Evolutionary conservation across 2,797 vertebrate species (phyloP).

Genomic region (Lagorchestes hirsutus): DNA sequence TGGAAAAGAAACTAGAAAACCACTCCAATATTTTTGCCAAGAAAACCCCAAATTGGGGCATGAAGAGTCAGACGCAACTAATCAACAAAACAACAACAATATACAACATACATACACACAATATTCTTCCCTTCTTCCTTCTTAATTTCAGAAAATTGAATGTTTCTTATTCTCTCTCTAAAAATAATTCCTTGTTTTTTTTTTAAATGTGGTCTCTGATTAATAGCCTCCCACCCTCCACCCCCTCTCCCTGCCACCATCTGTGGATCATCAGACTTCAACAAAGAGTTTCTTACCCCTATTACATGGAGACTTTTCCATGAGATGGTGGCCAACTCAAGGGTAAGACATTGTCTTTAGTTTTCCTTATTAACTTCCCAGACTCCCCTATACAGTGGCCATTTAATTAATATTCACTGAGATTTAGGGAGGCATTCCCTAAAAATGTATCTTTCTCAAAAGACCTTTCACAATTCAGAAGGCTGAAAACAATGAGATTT

Average conservation of each 20-base stretch:
- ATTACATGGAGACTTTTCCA: not conserved
- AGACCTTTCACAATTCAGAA: conserved; percentile 60
- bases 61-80: no score
- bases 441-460: conserved; percentile 46
- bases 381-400: conserved; percentile 48
- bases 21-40: not conserved
- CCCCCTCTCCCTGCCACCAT: not conserved
- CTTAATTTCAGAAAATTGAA: not conserved
- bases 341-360: not conserved
- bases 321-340: not conserved
- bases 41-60: not conserved
- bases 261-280: not conserved
- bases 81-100: not conserved
- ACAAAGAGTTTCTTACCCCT: not conserved
- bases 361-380: conserved; percentile 15
- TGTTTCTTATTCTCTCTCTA: not conserved
- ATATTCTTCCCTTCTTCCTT: not conserved
- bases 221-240: not conserved
- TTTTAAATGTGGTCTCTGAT: not conserved
- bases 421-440: conserved; percentile 58
- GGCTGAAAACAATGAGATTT: conserved; percentile 33
- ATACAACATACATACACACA: not conserved
- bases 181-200: not conserved
- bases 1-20: not conserved
- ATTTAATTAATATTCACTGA: conserved; percentile 62